These are phyloP conservation scores for Melanostoma scalare DNA, from an alignment of 2,888 invertebrate species.

Conservation along the genomic window DNA sequence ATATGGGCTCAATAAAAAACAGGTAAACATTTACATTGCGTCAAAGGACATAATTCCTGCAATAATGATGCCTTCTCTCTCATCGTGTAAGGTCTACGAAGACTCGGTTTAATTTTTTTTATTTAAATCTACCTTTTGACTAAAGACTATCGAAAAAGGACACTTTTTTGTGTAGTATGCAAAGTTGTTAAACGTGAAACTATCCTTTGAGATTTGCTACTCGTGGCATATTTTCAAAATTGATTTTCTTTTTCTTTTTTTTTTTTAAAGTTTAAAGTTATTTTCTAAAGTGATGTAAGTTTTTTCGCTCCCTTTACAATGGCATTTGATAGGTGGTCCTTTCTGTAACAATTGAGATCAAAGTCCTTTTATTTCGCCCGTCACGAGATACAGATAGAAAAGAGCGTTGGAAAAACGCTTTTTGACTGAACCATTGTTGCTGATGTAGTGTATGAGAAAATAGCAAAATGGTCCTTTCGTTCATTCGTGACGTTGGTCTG, in stretches of 20 bases:
- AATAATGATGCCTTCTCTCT: conserved; percentile 18
- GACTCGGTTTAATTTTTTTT: conserved; percentile 41
- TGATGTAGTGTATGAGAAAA: conserved; percentile 62
- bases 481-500: conserved; percentile 34
- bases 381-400: conserved; percentile 14
- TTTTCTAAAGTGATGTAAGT: conserved; percentile 27
- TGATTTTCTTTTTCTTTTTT: conserved; percentile 27
- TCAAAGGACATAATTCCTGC: conserved; percentile 66
- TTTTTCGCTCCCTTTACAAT: conserved; percentile 41
- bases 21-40: conserved; percentile 68
- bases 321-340: conserved; percentile 49
- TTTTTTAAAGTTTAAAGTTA: neutral
- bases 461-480: conserved; percentile 58
- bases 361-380: conserved; percentile 51
- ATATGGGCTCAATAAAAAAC: neutral
- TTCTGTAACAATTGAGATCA: conserved; percentile 64
- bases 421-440: conserved; percentile 54
- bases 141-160: no score
- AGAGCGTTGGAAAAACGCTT: conserved; percentile 29
- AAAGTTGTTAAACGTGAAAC: conserved; percentile 1
- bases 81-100: conserved; percentile 1
- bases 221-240: conserved; percentile 55
- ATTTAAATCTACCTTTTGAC: conserved; percentile 27
- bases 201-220: neutral
- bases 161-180: conserved; percentile 6